A percentile compares a stretch with the other conserved stretches of the same genome.
Conservation (phyloP, 2,797 vertebrate species). For the Tangara arthus region DNA sequence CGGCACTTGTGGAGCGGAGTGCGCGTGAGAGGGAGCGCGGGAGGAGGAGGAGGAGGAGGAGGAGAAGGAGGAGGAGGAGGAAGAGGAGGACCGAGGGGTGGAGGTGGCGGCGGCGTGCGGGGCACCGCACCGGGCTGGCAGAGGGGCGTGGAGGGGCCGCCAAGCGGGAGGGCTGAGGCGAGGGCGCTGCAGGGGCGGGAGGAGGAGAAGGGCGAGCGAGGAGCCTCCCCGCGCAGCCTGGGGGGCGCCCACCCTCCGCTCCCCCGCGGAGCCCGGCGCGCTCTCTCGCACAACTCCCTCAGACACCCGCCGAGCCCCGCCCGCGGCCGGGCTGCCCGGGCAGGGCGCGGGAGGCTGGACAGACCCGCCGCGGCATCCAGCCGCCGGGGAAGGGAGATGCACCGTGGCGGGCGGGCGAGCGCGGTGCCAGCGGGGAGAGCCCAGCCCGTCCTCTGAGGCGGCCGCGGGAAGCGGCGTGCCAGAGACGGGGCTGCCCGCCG, state of each 20-base stretch:
- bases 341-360: background rate
- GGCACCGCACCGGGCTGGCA: conserved; percentile 1
- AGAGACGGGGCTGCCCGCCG: background rate
- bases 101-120: conserved; percentile 12
- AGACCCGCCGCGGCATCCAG: conserved; percentile 66
- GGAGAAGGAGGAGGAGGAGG: background rate
- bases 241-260: background rate
- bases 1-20: conserved; percentile 74
- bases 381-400: conserved; percentile 39
- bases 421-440: background rate
- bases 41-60: background rate
- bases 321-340: background rate
- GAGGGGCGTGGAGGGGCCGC: conserved; percentile 20
- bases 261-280: background rate
- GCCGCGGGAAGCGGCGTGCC: background rate
- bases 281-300: conserved; percentile 10
- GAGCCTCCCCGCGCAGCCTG: background rate
- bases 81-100: conserved; percentile 10
- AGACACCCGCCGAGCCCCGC: conserved; percentile 36
- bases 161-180: background rate
- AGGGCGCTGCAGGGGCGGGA: background rate
- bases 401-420: background rate
- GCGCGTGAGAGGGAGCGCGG: conserved; percentile 16
- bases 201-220: background rate
- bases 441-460: background rate